Conservation (phyloP, 2,797 vertebrate genomes). For the Halcyon leucocephala region DNA sequence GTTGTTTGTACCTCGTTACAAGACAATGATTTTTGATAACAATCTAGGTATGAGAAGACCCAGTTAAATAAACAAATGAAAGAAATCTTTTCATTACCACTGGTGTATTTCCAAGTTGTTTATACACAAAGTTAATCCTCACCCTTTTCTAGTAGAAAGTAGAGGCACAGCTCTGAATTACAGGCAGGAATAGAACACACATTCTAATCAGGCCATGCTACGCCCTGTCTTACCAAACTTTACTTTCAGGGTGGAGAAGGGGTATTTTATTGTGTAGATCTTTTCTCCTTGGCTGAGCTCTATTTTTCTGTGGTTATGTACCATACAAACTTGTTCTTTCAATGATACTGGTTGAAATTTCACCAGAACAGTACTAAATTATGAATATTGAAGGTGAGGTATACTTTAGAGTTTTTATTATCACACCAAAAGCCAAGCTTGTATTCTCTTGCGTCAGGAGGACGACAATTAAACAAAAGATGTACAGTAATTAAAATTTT, state of each 20-base stretch:
- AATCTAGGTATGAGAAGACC: neutral
- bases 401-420: neutral
- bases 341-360: neutral
- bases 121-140: neutral
- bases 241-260: conserved; percentile 44
- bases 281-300: neutral
- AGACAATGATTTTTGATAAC: rapidly evolving
- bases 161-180: neutral
- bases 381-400: neutral
- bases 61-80: neutral
- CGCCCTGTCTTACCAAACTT: neutral
- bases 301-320: neutral
- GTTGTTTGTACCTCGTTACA: neutral
- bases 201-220: neutral
- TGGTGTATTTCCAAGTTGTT: neutral
- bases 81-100: neutral
- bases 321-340: neutral
- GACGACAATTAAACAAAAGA: neutral
- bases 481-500: neutral
- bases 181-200: neutral
- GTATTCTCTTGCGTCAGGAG: neutral
- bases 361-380: neutral
- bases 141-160: neutral
- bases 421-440: neutral
- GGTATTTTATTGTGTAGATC: neutral